phyloP scores from a whole-genome alignment of 2,888 invertebrate genomes.

The Agonopterix arenella region DNA sequence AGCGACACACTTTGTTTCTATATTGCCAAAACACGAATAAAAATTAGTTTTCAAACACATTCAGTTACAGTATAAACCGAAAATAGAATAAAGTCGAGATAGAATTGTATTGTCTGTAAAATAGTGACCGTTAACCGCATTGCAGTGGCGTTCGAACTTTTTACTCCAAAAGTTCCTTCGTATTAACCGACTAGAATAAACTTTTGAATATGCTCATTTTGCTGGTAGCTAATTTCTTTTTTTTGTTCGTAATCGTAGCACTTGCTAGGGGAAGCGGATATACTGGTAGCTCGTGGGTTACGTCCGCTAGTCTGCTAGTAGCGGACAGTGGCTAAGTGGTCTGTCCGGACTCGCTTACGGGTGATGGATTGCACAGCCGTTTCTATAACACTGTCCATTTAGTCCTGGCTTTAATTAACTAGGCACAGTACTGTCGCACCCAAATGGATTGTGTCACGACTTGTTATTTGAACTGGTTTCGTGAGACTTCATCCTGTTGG shows the following conservation, averaged over 20 bases:
- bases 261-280: conserved; percentile 8
- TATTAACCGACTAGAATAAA: background rate
- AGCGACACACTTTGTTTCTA: background rate
- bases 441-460: background rate
- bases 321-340: conserved; percentile 52
- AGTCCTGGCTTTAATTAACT: conserved; percentile 17
- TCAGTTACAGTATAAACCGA: too few relatives aligned
- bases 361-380: conserved; percentile 58
- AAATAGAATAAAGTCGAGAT: background rate
- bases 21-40: background rate
- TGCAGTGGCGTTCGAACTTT: conserved; percentile 3
- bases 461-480: too few relatives aligned
- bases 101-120: background rate
- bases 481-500: too few relatives aligned
- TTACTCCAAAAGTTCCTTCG: background rate
- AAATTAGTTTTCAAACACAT: too few relatives aligned
- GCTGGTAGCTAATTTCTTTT: conserved; percentile 1
- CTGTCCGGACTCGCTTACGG: conserved; percentile 54
- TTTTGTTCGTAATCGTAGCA: conserved; percentile 2
- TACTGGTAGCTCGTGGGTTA: background rate
- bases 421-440: conserved; percentile 3
- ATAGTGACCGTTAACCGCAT: background rate
- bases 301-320: conserved; percentile 2
- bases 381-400: conserved; percentile 25
- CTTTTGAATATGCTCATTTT: conserved; percentile 1